phyloP scores from a whole-genome alignment of 2,797 vertebrate genomes.

The Crocidura indochinensis region DNA sequence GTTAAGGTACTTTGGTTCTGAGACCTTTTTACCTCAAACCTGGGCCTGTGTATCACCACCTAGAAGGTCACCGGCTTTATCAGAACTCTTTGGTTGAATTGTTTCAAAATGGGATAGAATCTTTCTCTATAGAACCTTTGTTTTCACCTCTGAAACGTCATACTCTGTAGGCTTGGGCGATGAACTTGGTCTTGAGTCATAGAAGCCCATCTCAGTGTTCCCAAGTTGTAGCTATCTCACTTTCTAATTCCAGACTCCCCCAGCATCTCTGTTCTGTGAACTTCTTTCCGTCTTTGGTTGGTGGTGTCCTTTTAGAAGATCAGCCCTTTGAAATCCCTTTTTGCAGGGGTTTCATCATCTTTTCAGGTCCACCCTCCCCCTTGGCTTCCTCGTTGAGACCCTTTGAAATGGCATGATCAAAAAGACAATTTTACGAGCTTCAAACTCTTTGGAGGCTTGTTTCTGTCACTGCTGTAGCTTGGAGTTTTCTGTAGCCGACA shows the following conservation, averaged over 20 bases:
- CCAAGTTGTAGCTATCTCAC: background rate
- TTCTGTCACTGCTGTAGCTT: background rate
- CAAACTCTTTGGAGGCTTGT: background rate
- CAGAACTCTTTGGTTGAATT: background rate
- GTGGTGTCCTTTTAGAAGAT: background rate
- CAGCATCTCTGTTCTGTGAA: background rate
- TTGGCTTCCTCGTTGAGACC: background rate
- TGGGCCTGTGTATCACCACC: background rate
- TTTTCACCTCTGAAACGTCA: fast-evolving
- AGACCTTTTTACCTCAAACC: background rate
- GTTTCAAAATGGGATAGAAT: background rate
- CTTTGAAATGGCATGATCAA: background rate
- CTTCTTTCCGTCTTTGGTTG: background rate
- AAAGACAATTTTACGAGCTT: background rate
- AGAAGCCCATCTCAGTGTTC: background rate
- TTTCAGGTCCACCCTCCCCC: background rate
- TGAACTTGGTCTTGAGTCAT: too few relatives aligned
- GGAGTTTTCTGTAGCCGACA: background rate
- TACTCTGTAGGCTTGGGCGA: background rate
- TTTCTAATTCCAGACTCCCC: background rate
- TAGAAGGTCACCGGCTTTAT: background rate
- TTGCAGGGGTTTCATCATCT: background rate
- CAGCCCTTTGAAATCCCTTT: background rate
- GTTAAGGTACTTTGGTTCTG: background rate
- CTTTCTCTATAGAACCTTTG: background rate